Conservation (phyloP, 2,797 vertebrate genomes). For the Acanthopagrus latus region DNA sequence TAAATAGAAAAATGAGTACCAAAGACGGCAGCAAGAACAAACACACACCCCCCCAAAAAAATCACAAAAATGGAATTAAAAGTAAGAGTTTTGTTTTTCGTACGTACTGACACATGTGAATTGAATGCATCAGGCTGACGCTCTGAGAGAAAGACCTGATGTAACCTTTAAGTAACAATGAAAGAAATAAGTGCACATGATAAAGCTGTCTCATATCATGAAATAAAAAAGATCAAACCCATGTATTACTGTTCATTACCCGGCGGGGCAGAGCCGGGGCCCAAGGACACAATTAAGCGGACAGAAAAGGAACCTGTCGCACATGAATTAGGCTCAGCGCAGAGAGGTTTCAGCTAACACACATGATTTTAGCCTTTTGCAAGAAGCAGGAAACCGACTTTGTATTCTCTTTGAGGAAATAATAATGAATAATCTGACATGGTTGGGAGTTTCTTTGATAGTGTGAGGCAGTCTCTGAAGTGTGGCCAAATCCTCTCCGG, state of each 20-base stretch:
- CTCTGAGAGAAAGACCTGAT: conserved; percentile 6
- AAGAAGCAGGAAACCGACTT: conserved; percentile 41
- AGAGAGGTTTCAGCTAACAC: conserved; percentile 23
- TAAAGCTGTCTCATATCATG: conserved; percentile 18
- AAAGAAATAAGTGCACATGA: conserved; percentile 34
- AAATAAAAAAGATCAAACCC: conserved; percentile 55
- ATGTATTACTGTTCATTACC: conserved; percentile 44
- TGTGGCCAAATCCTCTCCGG: conserved; percentile 44
- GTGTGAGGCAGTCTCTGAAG: conserved; percentile 47
- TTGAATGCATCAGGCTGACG: too few species aligned
- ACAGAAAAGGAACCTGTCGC: conserved; percentile 30
- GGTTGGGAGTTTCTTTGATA: conserved; percentile 60
- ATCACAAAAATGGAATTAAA: too few species aligned
- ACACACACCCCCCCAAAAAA: too few species aligned
- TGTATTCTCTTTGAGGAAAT: conserved; percentile 69
- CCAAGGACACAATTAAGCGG: conserved; percentile 66
- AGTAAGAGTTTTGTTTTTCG: too few species aligned
- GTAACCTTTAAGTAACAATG: conserved; percentile 33
- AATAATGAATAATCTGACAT: conserved; percentile 48
- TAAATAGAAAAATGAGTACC: too few species aligned
- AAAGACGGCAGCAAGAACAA: too few species aligned
- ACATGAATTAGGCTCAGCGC: conserved; percentile 28
- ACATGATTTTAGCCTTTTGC: conserved; percentile 44
- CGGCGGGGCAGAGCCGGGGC: conserved; percentile 18
- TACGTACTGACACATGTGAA: too few species aligned